Conservation (phyloP, 2,797 vertebrate genomes). For the Myotis planiceps region DNA sequence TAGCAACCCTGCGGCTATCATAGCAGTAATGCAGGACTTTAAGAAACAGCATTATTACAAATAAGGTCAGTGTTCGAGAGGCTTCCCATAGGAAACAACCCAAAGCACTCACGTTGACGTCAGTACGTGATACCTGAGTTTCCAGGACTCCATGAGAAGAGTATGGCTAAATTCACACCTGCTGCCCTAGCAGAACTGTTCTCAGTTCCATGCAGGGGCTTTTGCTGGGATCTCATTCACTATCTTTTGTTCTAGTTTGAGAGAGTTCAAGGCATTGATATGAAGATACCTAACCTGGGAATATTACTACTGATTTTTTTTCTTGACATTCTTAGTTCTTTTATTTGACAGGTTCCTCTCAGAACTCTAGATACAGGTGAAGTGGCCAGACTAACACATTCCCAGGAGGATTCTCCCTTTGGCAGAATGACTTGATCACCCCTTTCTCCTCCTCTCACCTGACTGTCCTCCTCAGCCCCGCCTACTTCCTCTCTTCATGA, state of each 20-base stretch:
- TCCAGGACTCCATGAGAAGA: not conserved
- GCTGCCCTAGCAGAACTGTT: not conserved
- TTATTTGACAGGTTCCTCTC: not conserved
- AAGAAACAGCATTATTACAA: not conserved
- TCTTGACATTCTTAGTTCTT: not conserved
- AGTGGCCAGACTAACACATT: not conserved
- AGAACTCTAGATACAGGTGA: not conserved
- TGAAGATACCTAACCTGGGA: not conserved
- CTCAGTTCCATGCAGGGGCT: not conserved
- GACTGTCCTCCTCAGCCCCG: not conserved
- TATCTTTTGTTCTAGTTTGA: not conserved
- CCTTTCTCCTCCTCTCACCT: not conserved
- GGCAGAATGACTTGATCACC: not conserved
- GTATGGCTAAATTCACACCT: not conserved
- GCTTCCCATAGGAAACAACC: not conserved
- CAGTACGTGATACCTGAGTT: too few relatives aligned
- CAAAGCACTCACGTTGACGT: not conserved
- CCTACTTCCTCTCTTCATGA: fast-evolving
- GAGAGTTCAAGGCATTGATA: not conserved
- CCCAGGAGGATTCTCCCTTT: not conserved
- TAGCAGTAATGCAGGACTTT: not conserved
- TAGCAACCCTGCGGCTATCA: not conserved
- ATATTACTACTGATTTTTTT: not conserved
- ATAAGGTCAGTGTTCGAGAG: not conserved
- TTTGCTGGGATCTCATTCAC: not conserved